Base-by-base conservation (phyloP, 2,888 invertebrate genomes). In the Cinara cedri region DNA sequence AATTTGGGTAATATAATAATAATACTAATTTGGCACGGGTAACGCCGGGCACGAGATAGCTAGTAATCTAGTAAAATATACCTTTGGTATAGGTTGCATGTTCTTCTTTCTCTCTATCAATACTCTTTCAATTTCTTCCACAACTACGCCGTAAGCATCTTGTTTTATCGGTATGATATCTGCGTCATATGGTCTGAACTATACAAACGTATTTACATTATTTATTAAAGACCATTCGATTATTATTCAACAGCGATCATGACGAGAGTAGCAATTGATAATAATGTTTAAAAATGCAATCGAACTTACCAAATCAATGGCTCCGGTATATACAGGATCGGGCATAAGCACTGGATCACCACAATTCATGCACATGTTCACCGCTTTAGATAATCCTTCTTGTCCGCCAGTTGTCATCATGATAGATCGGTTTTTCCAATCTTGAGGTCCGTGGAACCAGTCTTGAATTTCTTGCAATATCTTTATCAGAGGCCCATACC, bases 401-500 rank as follows among this genome's bases (percentile, higher is more conserved):
- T 93, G 93, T 34, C 92, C 90, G 3, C 94, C 94, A 82, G 90
- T 89, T 6, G 92, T 92, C 42, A 93, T 87, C 54, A 92, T 85
- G 1, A 93, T 85, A 14, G 85, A 85, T 11, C 82, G 81, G 3
- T 62, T 66, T 1, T 89, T 86, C 88, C 89, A 88, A 8, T 88
- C 85, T 0, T 92, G 92, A 0, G 92, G 92, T 0, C 89, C 87
- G 84, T 93, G 93, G 14, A 90, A 85, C 68, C 87, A 86, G 66
- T 87, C 85, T 83, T 91, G 92, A 84, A 92, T 89, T 62, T 89
- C 87, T 82, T 90, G 89, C 13, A 93, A 86, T 83, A 89, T 88
- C 68, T 88, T 85, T 0, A 91, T 83, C 0, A 93, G 86, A 0
- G 89, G 87, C 0, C 89, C 87, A 63, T 90, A 88, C 0, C 90